Percentiles rank a stretch among this genome's conserved stretches.
Conservation (phyloP, 2,113 vertebrate genomes). For the Caracal caracal region DNA sequence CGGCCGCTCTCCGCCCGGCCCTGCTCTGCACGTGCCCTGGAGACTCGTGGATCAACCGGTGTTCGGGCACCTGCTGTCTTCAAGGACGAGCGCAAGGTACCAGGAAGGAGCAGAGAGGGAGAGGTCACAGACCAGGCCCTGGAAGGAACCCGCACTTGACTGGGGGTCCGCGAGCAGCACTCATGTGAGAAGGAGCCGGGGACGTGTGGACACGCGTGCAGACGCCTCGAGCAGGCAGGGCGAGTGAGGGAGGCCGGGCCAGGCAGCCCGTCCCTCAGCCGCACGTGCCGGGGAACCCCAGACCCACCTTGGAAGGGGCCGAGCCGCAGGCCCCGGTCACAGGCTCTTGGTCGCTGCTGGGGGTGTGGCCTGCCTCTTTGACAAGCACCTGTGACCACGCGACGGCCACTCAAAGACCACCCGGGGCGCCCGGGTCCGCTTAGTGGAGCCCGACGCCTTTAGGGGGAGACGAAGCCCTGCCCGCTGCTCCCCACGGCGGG, state of each 20-base stretch:
- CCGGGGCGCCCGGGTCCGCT: too few species aligned
- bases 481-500: accelerated
- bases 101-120: accelerated
- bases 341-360: not conserved
- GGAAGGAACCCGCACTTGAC: accelerated
- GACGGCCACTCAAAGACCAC: not conserved
- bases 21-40: accelerated
- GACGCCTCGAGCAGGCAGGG: too few species aligned
- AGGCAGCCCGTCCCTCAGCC: accelerated
- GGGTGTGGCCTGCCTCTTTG: not conserved
- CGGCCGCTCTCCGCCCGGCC: not conserved
- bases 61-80: not conserved
- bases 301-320: not conserved
- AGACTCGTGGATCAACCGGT: accelerated
- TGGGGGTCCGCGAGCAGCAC: accelerated
- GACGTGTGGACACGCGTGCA: not conserved
- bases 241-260: not conserved
- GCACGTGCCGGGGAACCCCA: accelerated
- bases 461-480: accelerated
- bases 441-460: accelerated
- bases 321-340: not conserved
- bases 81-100: not conserved
- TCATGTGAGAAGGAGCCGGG: not conserved
- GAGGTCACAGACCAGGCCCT: not conserved
- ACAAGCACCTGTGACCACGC: too few species aligned